Evolutionary conservation across 2,113 vertebrate genomes (phyloP), one percentile per base, ranked within the genome.

Genomic region (Clarias macrocephalus): DNA sequence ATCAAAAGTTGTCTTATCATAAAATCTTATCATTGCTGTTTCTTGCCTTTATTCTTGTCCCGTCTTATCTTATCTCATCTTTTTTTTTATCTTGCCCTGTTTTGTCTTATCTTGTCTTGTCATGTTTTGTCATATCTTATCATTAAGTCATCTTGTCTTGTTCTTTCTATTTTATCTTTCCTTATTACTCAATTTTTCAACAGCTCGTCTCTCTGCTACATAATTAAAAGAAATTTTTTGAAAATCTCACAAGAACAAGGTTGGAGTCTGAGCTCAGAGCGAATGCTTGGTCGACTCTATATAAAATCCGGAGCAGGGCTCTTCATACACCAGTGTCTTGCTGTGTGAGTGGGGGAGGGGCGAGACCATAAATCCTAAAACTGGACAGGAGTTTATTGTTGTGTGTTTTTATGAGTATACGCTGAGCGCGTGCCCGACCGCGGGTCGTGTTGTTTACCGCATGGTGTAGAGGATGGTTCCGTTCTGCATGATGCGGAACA

Each of bases 401-500:
- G 60, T 63, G 60, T 62, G 19, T 76, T 52, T 48, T 7, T 0
- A 15, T 8, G 23, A 18, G 13, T 56, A 21, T 77, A 0, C 56
- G 48, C 11, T 5, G 23, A 3, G 2, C 6, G 25, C 23, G 60
- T 56, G 23, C 15, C 12, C 2, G 3, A 23, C 42, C 8, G 48
- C 2, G 75, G 16, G 13, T 15, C 11, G 3, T 16, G 25, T 16
- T 33, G 6, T 19, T 89, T 92, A 96, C 96, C 96, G 96, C 96
- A 96, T 96, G 91, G 96, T 96, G 95, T 96, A 96, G 89, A 96
- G 95, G 91, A 96, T 94, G 70, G 96, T 96, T 93, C 96, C 96
- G 91, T 96, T 96, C 93, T 96, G 94, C 95, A 96, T 96, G 95
- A 96, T 96, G 88, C 96, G 94, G 82, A 96, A 96, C 94, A 96